A percentile compares a stretch with the other conserved stretches of the same genome.
Conservation (phyloP, 1,140 invertebrate genomes). For the Amphibalanus amphitrite region DNA sequence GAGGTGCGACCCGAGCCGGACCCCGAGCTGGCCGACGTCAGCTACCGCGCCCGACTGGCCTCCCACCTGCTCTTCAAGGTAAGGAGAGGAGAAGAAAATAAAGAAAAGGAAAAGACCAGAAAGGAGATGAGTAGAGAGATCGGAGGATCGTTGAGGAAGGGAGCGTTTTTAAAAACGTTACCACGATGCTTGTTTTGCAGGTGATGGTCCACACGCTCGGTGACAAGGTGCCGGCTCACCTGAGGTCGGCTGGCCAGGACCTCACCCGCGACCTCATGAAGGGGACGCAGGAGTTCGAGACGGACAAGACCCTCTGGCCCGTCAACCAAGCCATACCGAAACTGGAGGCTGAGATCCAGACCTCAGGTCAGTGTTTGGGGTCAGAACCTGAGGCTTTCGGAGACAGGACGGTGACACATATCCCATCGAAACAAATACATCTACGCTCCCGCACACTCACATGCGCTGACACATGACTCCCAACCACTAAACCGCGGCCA, state of each 20-base stretch:
- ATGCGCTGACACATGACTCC: too few species aligned
- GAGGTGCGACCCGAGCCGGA: slow-evolving; percentile 16
- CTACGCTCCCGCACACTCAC: too few species aligned
- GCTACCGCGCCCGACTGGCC: slow-evolving; percentile 18
- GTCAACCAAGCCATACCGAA: slow-evolving; percentile 58
- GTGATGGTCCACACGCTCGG: slow-evolving; percentile 20
- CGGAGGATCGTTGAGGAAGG: too few species aligned
- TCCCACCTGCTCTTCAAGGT: slow-evolving; percentile 19
- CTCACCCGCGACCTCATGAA: slow-evolving; percentile 40
- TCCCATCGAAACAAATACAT: too few species aligned
- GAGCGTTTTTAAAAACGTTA: too few species aligned
- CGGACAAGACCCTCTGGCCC: slow-evolving; percentile 53
- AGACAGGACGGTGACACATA: too few species aligned
- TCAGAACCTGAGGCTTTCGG: background rate
- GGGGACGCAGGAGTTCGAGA: slow-evolving; percentile 51
- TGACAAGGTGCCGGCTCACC: slow-evolving; percentile 11
- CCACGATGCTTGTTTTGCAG: too few species aligned
- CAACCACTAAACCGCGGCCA: too few species aligned
- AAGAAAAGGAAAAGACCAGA: too few species aligned
- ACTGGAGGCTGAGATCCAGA: slow-evolving; percentile 39
- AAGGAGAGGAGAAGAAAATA: background rate
- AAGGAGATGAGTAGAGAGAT: too few species aligned
- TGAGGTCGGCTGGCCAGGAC: slow-evolving; percentile 28
- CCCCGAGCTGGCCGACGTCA: slow-evolving; percentile 14
- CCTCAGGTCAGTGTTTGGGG: slow-evolving; percentile 11